Conservation (phyloP, 2,113 vertebrate genomes). For the Leptocoma aspasia region DNA sequence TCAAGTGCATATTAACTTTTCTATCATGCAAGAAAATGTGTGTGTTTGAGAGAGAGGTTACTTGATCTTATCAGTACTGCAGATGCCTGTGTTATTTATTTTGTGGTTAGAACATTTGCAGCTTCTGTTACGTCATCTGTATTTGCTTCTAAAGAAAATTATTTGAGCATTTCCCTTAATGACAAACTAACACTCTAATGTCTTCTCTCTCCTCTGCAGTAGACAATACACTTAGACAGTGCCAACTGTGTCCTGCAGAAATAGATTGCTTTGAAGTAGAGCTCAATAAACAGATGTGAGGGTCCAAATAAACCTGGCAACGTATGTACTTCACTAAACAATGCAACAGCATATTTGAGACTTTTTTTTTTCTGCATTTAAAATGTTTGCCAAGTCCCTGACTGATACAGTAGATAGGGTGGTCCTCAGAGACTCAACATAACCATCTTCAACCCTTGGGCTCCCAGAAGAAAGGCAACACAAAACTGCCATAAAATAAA, state of each 20-base stretch:
- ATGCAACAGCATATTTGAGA: not conserved
- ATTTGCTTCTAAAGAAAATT: not conserved
- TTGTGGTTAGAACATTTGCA: not conserved
- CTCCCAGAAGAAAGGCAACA: not conserved
- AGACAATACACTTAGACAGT: not conserved
- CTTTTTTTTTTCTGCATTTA: not conserved
- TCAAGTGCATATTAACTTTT: not conserved
- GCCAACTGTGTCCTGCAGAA: constrained; percentile 26
- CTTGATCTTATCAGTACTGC: not conserved
- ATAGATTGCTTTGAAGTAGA: constrained; percentile 30
- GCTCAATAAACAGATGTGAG: constrained; percentile 7
- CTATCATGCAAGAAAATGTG: not conserved
- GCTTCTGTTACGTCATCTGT: not conserved
- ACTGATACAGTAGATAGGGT: not conserved
- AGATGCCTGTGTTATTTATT: not conserved
- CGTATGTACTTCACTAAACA: constrained; percentile 24
- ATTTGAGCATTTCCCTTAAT: not conserved
- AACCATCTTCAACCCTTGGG: not conserved
- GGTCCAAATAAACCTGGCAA: constrained; percentile 21
- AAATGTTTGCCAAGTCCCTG: not conserved
- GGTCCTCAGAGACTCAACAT: not conserved
- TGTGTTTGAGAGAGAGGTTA: not conserved
- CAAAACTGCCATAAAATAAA: constrained; percentile 3
- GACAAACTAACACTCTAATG: not conserved
- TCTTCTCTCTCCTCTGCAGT: not conserved